These are phyloP conservation scores for Apotomis turbidana DNA, from an alignment of 2,888 invertebrate species.

Conservation along the genomic window DNA sequence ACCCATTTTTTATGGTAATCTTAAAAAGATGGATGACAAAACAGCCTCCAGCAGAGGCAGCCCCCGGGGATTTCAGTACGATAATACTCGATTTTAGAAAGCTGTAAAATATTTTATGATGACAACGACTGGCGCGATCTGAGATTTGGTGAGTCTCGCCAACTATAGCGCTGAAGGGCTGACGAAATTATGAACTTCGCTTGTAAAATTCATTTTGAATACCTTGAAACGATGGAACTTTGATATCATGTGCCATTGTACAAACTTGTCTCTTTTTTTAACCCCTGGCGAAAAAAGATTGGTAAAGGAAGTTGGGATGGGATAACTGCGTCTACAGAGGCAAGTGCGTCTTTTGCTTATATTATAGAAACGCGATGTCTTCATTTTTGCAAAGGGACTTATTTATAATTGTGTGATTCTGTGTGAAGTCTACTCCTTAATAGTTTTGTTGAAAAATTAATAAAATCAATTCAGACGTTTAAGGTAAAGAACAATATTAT, in stretches of 20 bases:
- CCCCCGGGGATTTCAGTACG: slow-evolving; percentile 54
- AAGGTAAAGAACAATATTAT: too few relatives aligned
- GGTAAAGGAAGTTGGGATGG: too few relatives aligned
- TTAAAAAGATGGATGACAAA: slow-evolving; percentile 27
- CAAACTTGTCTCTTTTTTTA: background rate
- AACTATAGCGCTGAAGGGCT: slow-evolving; percentile 18
- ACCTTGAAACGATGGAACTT: slow-evolving; percentile 1
- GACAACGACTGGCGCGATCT: slow-evolving; percentile 46
- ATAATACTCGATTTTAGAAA: slow-evolving; percentile 63
- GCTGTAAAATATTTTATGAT: slow-evolving; percentile 64
- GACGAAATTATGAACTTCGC: slow-evolving; percentile 20
- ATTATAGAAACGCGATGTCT: too few relatives aligned
- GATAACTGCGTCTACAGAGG: too few relatives aligned
- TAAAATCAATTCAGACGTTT: too few relatives aligned
- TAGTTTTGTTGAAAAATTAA: too few relatives aligned
- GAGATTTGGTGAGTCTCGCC: slow-evolving; percentile 21
- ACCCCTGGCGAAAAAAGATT: too few relatives aligned
- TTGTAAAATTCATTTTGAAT: slow-evolving; percentile 19
- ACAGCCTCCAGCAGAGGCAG: slow-evolving; percentile 47
- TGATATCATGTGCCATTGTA: background rate
- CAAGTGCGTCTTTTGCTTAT: too few relatives aligned
- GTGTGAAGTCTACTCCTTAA: too few relatives aligned
- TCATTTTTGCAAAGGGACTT: too few relatives aligned
- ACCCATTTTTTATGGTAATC: slow-evolving; percentile 23
- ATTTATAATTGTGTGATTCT: too few relatives aligned